phyloP scores from a whole-genome alignment of 2,113 vertebrate species.

The Oceanodroma tethys region DNA sequence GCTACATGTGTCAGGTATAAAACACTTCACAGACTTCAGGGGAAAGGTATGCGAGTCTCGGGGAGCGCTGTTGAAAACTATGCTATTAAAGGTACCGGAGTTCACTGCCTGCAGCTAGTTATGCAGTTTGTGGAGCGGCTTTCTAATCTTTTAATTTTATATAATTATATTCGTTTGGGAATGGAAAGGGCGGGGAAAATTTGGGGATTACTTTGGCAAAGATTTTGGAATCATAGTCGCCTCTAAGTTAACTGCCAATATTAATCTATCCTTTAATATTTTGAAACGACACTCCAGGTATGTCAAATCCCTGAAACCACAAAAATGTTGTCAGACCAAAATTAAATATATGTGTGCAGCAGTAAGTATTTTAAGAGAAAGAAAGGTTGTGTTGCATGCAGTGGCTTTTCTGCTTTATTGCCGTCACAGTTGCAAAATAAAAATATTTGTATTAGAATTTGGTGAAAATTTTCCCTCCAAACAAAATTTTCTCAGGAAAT shows the following conservation, averaged over 20 bases:
- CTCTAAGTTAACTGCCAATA: slow-evolving; percentile 24
- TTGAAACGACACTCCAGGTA: not conserved
- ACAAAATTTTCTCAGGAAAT: not conserved
- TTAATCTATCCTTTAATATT: slow-evolving; percentile 32
- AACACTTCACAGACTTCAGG: slow-evolving; percentile 48
- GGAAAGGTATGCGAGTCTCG: slow-evolving; percentile 40
- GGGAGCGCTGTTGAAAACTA: not conserved
- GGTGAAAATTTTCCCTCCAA: not conserved
- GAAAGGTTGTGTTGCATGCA: not conserved
- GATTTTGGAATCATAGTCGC: slow-evolving; percentile 28
- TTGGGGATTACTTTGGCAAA: slow-evolving; percentile 51
- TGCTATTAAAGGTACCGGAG: slow-evolving; percentile 21
- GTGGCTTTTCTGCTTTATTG: not conserved
- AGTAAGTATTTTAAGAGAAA: not conserved
- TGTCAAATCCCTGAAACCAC: slow-evolving; percentile 35
- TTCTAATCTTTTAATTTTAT: slow-evolving; percentile 73
- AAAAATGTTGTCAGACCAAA: not conserved
- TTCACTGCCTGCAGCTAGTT: slow-evolving; percentile 69
- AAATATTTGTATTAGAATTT: not conserved
- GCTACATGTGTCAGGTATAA: slow-evolving; percentile 21
- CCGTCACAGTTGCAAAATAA: not conserved
- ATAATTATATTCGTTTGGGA: slow-evolving; percentile 63
- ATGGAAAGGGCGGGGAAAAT: slow-evolving; percentile 26
- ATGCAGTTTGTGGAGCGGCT: slow-evolving; percentile 55
- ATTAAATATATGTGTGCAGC: not conserved